Evolutionary conservation across 2,888 invertebrate species (phyloP), one percentile per base, ranked within the genome.

Genomic region (Cerceris ruficornis): DNA sequence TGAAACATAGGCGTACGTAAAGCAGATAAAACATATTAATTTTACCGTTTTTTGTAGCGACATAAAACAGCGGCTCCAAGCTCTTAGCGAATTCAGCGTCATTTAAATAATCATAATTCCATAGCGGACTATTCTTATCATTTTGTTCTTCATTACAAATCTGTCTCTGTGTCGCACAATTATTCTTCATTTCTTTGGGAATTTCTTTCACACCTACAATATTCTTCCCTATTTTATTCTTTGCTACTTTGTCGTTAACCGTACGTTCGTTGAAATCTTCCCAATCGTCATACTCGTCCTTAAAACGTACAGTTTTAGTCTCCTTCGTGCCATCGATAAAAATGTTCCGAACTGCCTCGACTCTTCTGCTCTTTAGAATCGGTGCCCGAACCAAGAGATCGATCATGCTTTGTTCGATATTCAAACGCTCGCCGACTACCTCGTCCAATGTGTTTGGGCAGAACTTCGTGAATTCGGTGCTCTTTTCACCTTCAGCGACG

Each of bases 291-390:
- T 55, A 77, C 17, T 88, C 88, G 43, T 88, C 87, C 71, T 88
- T 77, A 70, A 91, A 91, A 17, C 92, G 85, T 41, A 91, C 91
- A 7, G 83, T 89, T 57, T 89, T 90, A 0, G 83, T 77, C 65
- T 88, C 88, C 61, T 83, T 86, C 39, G 75, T 77, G 50, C 65
- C 58, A 39, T 39, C 60, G 0, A 69, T 13, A 0, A 68, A 8
- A 8, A 67, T 13, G 17, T 15, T 13, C 0, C 67, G 42, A 13
- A 70, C 67, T 57, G 52, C 55, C 14, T 82, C 85, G 11, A 81
- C 66, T 55, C 78, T 82, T 42, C 80, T 60, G 11, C 54, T 86
- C 64, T 87, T 89, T 59, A 86, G 66, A 39, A 87, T 86, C 42
- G 90, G 84, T 57, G 88, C 88, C 0, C 82, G 72, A 13, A 78